Evolutionary conservation across 2,797 vertebrate genomes (phyloP).

Genomic region (Poeciliopsis infans): DNA sequence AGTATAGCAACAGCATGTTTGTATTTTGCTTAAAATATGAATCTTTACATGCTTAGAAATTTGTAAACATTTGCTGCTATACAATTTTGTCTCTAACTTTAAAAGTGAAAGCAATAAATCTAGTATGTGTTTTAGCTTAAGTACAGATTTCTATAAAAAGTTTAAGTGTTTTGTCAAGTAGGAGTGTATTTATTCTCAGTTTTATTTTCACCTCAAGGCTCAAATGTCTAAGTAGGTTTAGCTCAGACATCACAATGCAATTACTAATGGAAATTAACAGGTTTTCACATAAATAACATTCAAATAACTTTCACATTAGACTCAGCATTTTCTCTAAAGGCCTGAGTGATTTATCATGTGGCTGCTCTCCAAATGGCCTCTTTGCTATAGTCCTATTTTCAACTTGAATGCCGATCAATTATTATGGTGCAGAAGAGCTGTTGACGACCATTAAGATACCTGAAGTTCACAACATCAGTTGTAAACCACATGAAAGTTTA

Average conservation of each 20-base stretch:
- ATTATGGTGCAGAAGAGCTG: neutral
- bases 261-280: constrained; percentile 58
- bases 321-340: constrained; percentile 39
- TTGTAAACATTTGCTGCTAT: neutral
- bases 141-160: neutral
- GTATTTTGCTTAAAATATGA: too few species aligned
- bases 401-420: constrained; percentile 11
- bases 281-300: constrained; percentile 60
- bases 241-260: constrained; percentile 38
- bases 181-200: neutral
- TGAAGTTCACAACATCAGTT: constrained; percentile 14
- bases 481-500: constrained; percentile 5
- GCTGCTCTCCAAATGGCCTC: constrained; percentile 47
- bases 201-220: neutral
- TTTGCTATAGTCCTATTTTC: constrained; percentile 21
- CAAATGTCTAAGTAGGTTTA: constrained; percentile 13
- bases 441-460: constrained; percentile 25
- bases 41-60: neutral
- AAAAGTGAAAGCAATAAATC: neutral
- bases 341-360: constrained; percentile 44
- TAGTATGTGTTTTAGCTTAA: neutral
- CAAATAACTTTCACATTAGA: constrained; percentile 50
- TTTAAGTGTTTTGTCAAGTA: neutral
- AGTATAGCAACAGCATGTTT: neutral
- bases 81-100: neutral